Evolutionary conservation across 2,113 vertebrate genomes (phyloP), one percentile per base, ranked within the genome.

Genomic region (Nannospalax galili): DNA sequence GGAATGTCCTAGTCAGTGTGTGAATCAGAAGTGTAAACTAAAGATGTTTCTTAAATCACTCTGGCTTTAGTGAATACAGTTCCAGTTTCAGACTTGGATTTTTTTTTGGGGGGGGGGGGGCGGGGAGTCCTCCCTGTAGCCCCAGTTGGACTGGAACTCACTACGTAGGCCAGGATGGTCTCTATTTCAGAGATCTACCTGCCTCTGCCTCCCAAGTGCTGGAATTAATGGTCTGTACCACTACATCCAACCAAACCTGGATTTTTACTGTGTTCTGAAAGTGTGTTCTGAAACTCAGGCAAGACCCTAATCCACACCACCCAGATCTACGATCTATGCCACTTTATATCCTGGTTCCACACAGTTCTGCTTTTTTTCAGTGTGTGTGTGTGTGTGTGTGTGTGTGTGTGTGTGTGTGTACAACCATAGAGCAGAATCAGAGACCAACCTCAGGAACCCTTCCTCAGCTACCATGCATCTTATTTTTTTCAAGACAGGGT

Each of bases 191-290:
- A 52, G 48, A 52, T 52, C 48, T 52, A 11, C 48, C 48, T 52
- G 48, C 48, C 48, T 52, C 48, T 52, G 48, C 48, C 48, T 6
- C 48, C 48, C 48, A 52, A 52, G 48, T 6, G 6, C 48, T 52
- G 48, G 48, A 52, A 52, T 11, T 52, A 52, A 52, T 7, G 48
- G n/a, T n/a, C n/a, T n/a, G n/a, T n/a, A n/a, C n/a, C n/a, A n/a
- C n/a, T n/a, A n/a, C n/a, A n/a, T 11, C 48, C 48, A 52, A 52
- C 48, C 48, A 95, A 86, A 52, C 60, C 56, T 88, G 24, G 70
- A 48, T 56, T 85, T 91, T 92, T 48, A 78, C 91, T 95, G 84
- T 86, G 58, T 89, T 84, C 42, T 52, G 89, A 35, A 65, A 20
- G 37, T 79, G 48, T 8, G 10, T 91, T 95, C 64, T 62, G 24